Conservation (phyloP, 2,888 invertebrate species). For the Clivina fossor region DNA sequence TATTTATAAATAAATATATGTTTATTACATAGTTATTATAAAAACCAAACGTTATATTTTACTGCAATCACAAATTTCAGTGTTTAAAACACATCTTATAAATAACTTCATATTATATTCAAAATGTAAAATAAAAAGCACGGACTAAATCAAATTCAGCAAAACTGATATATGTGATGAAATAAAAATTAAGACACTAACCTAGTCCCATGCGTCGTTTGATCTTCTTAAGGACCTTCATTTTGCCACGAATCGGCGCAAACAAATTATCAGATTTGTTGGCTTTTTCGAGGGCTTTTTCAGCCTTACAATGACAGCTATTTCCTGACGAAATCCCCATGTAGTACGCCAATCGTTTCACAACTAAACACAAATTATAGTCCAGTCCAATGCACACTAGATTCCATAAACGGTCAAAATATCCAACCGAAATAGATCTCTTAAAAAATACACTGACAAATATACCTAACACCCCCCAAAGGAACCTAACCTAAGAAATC, state of each 20-base stretch:
- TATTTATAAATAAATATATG: too few species aligned
- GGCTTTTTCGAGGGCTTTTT: conserved; percentile 44
- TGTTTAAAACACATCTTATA: too few species aligned
- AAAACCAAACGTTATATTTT: too few species aligned
- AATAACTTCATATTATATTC: too few species aligned
- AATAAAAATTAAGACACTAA: conserved; percentile 56
- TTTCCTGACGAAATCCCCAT: conserved; percentile 52
- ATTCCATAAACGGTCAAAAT: conserved; percentile 2
- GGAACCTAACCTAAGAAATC: conserved; percentile 8
- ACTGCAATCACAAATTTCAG: too few species aligned
- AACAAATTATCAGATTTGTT: conserved; percentile 49
- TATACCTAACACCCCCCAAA: neutral
- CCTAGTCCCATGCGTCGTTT: conserved; percentile 86
- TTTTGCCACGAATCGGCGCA: conserved; percentile 65
- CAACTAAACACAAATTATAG: conserved; percentile 25
- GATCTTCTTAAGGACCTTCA: conserved; percentile 88
- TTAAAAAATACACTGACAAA: neutral
- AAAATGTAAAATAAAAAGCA: too few species aligned
- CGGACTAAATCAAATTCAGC: too few species aligned
- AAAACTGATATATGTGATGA: neutral
- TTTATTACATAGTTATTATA: too few species aligned
- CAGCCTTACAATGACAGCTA: conserved; percentile 49
- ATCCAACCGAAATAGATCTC: neutral
- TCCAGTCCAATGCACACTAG: conserved; percentile 3
- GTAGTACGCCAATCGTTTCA: too few species aligned